Evolutionary conservation across 2,888 invertebrate genomes (phyloP), one percentile per base, ranked within the genome.

Genomic region (Miltochrista miniata): DNA sequence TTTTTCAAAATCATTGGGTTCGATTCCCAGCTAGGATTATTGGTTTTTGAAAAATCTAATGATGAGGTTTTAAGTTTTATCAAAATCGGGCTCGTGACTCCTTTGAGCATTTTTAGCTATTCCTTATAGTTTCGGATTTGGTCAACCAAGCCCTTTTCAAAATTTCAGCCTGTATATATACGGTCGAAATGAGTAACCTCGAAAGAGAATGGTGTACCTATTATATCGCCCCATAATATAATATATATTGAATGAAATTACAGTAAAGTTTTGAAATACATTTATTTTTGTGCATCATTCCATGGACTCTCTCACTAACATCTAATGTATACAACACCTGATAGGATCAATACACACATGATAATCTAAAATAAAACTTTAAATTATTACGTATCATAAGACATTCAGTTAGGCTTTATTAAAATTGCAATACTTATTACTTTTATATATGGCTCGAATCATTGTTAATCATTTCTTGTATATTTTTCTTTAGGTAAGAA

Each of bases 271-370:
- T 83, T 84, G 75, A 83, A 86, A 86, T 87, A 89, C 87, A 88
- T 90, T 85, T 89, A 90, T 87, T 85, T 66, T 83, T 87, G 90
- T 90, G 90, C 89, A 88, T 87, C 81, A 85, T 77, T 84, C 83
- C 80, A 83, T 81, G 81, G 73, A 76, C 62, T 73, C 79, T 82
- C 79, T 72, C 64, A 75, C 83, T 87, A 87, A 70, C 55, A 68
- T 79, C 85, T 87, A 87, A 79, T 81, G 68, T 83, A 38, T 24
- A 87, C 81, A 85, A 85, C 85, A 84, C 83, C 82, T 71, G 83
- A 78, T 72, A 76, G 77, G 81, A 83, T 85, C 85, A 79, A 78
- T 74, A 74, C 65, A 72, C 72, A 76, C 64, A 70, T 64, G 69
- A 70, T 71, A 71, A 70, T 74, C 67, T 75, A 80, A 79, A 79